Base-by-base conservation (phyloP, 2,113 vertebrate genomes). In the Protomyctophum bolini region DNA sequence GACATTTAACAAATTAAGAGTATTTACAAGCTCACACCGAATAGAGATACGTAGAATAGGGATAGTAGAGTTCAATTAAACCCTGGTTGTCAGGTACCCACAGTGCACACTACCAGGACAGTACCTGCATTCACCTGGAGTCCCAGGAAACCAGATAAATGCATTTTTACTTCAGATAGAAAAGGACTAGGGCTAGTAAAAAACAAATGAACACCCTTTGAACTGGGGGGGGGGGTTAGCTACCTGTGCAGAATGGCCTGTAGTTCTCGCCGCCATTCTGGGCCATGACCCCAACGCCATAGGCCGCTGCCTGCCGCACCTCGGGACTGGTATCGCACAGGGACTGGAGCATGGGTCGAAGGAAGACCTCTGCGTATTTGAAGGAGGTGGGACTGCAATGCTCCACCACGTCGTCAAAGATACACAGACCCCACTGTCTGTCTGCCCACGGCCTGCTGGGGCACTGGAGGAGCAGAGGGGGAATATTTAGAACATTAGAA, bases 381-480 rank as follows among this genome's bases (percentile, higher is more conserved):
- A 99, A 98, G 0, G 98, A 99, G 6, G 95, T 88, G 0, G 98
- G 98, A 85, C 97, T 99, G 92, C 98, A 99, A 91, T 98, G 97
- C 79, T 99, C 98, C 15, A 99, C 92, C 14, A 99, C 79, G 6
- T 99, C 98, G 0, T 99, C 98, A 69, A 99, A 99, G 82, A 99
- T 99, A 86, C 98, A 99, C 12, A 99, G 87, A 2, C 98, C 98
- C 98, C 98, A 99, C 67, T 99, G 98, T 63, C 96, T 88, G 92
- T 99, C 98, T 0, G 98, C 95, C 98, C 98, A 99, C 0, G 97
- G 97, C 83, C 97, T 94, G 49, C 94, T 95, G 1, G 96, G 96
- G 87, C 96, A 96, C 98, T 99, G 15, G n/a, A 63, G 14, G 56
- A 69, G 29, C 1, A 6, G 3, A 50, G 28, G 28, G 0, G 4